Evolutionary conservation across 2,797 vertebrate species (phyloP).

Genomic region (Furcifer pardalis): DNA sequence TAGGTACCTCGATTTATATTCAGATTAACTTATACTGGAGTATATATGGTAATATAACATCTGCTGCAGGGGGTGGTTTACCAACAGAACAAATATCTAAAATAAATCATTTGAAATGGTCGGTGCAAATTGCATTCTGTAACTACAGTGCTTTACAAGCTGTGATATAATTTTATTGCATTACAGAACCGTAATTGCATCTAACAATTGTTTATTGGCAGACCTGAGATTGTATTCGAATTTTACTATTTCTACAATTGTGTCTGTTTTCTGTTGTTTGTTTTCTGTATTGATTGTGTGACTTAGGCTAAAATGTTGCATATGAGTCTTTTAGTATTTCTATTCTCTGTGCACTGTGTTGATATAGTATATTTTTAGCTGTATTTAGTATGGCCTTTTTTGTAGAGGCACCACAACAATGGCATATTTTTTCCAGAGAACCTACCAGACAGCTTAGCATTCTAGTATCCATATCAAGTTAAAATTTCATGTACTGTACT

Average conservation of each 20-base stretch:
- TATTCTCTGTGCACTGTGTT: neutral
- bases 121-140: slow-evolving; percentile 37
- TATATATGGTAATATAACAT: slow-evolving; percentile 20
- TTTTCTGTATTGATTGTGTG: neutral
- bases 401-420: neutral
- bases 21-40: too few relatives aligned
- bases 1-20: too few relatives aligned
- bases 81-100: slow-evolving; percentile 29
- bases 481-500: too few relatives aligned
- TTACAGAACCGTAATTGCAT: neutral
- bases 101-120: slow-evolving; percentile 49
- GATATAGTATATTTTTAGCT: neutral
- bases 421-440: neutral
- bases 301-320: too few relatives aligned
- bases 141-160: slow-evolving; percentile 39
- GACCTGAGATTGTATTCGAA: neutral
- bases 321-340: neutral
- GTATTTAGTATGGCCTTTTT: neutral
- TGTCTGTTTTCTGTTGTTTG: neutral
- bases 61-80: slow-evolving; percentile 41
- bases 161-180: slow-evolving; percentile 22
- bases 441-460: neutral
- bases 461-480: too few relatives aligned
- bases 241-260: neutral
- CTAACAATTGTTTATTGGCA: neutral